Evolutionary conservation across 2,888 invertebrate genomes (phyloP), one percentile per base, ranked within the genome.

Genomic region (Steinernema hermaphroditum): DNA sequence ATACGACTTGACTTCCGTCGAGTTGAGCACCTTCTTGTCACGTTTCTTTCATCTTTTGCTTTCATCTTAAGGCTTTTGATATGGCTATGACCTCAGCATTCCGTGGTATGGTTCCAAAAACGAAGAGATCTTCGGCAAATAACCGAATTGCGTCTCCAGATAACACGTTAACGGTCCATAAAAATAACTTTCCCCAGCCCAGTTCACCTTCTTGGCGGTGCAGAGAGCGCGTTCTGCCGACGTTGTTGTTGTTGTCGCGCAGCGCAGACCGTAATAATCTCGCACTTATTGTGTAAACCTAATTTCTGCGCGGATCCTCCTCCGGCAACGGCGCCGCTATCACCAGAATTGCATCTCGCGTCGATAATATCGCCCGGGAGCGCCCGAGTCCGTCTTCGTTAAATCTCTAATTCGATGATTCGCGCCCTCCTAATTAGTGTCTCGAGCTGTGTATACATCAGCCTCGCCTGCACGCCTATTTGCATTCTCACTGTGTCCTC

Each of bases 281-380:
- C 62, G 62, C 62, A 62, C 62, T 62, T 62, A 62, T 62, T 62
- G 62, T 62, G 62, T 62, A 62, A 62, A 62, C 62, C 62, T n/a
- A 62, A 62, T 62, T 62, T 62, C 62, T 62, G 62, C 62, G 62
- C 29, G 22, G 46, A 46, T 24, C 54, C 62, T 62, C 62, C 62
- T 27, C 29, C 27, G 29, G 32, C 62, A 14, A 4, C 32, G 24
- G 12, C 19, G 2, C 24, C 32, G 32, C 62, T 62, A 62, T 62
- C 62, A 62, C 9, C 62, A 27, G 32, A 29, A 62, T 62, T 62
- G 32, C 62, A 29, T 62, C 32, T 29, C 32, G 62, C 62, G 27
- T 62, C 62, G 62, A 62, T 62, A 62, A 62, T 14, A 32, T 62
- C 62, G 29, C 29, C n/a, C 46, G n/a, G 16, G 46, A 46, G 46